Conservation (phyloP, 2,888 invertebrate genomes). For the Anorthoa munda region DNA sequence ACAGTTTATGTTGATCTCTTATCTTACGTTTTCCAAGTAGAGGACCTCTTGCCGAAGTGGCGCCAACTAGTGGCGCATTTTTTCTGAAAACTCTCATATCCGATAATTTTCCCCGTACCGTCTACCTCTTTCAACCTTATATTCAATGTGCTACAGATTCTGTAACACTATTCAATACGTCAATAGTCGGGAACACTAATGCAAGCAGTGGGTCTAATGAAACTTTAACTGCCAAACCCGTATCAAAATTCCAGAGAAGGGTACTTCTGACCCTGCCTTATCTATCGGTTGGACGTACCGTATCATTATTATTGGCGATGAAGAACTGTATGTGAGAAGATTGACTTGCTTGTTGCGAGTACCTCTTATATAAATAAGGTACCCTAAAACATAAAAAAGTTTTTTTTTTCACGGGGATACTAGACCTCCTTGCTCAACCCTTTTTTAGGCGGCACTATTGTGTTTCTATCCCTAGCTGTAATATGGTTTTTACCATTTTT, state of each 20-base stretch:
- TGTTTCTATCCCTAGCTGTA: too few relatives aligned
- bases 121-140: neutral
- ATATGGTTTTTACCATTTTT: too few relatives aligned
- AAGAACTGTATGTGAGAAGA: constrained; percentile 21
- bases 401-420: too few relatives aligned
- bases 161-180: constrained; percentile 34
- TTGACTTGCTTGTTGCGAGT: constrained; percentile 20
- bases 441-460: too few relatives aligned
- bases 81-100: too few relatives aligned
- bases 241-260: constrained; percentile 72
- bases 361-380: too few relatives aligned
- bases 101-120: neutral
- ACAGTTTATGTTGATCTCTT: too few relatives aligned
- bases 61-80: too few relatives aligned
- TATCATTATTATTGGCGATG: constrained; percentile 35
- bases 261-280: constrained; percentile 71
- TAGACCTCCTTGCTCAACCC: too few relatives aligned
- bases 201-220: constrained; percentile 49
- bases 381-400: too few relatives aligned
- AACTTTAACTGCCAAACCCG: constrained; percentile 77
- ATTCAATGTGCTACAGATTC: constrained; percentile 20
- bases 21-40: too few relatives aligned
- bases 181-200: constrained; percentile 48
- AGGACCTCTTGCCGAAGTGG: too few relatives aligned
- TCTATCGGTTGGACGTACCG: constrained; percentile 52